Evolutionary conservation across 2,113 vertebrate species (phyloP), one percentile per base, ranked within the genome.

Genomic region (Gorsachius goisagi): DNA sequence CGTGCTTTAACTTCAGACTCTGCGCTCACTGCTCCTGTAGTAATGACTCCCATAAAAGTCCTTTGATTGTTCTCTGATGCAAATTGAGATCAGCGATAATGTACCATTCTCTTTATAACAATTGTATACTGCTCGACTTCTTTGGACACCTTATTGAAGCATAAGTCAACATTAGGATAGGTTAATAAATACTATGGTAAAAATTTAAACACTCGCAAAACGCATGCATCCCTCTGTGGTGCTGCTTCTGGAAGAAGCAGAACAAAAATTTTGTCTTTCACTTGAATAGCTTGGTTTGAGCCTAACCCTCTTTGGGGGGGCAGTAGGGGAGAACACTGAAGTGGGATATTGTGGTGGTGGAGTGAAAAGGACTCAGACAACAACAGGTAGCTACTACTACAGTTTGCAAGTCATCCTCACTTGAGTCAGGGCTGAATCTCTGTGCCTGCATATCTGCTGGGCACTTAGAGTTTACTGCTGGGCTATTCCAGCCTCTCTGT

Each of bases 51-150:
- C 71, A 91, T 73, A 69, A 82, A 91, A 81, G 83, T 58, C 62
- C 56, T 93, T 49, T 75, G 94, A 55, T 79, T 95, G 86, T 72
- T 95, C 89, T 85, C 66, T 73, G 90, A 52, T 90, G 92, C 73
- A 79, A 72, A 89, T 55, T 44, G 76, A 66, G 95, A 95, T 79
- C 90, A 78, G 92, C 86, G 82, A 12, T 47, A 83, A 85, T 55
- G 73, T 52, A 19, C 89, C 22, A 6, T 37, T 67, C 86, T 89
- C 85, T 67, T 50, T 7, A 23, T 73, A 72, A n/a, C 90, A 68
- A 12, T 53, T 78, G 75, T 75, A 82, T 56, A 10, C 59, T 85
- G 83, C 79, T 93, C 76, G 76, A 11, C 73, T 81, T 67, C 83
- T 89, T 18, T 69, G 94, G 86, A 44, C 86, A 87, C 64, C 76